Evolutionary conservation across 2,797 vertebrate species (phyloP), one percentile per base, ranked within the genome.

Genomic region (Acanthornis magna): DNA sequence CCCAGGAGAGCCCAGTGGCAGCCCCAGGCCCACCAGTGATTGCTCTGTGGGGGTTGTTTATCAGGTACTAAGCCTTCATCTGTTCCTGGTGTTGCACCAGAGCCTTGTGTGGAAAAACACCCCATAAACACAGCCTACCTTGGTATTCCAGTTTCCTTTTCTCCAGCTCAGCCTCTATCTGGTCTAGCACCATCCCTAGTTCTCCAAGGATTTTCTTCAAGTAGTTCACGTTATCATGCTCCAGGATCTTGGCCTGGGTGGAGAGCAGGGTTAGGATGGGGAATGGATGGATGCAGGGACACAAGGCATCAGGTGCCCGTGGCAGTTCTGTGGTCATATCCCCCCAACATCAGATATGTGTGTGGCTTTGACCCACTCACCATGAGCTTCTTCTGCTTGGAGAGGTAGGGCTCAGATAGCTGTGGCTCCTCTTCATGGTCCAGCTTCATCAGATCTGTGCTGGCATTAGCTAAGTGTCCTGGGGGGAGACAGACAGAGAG

Each of bases 341-440:
- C 8, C 36, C 16, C 16, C 36, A 23, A 4, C 5, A 3, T 14
- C 58, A 40, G 42, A 57, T 34, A 21, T 36, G 9, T 53, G 21
- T 10, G 38, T 21, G 38, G 42, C 42, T 61, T 76, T 75, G 26
- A 66, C 47, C 23, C 7, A 27, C 98, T 98, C 96, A 99, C 99
- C 99, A 99, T 99, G 91, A 99, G 99, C 85, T 99, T 99, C 97
- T 99, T 99, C 97, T 99, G 99, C 98, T 99, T 99, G 95, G 99
- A 99, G 96, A 99, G 98, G 96, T 99, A 99, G 38, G 99, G 99
- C 96, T 99, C 99, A 34, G 98, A 99, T 77, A 99, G 98, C 94
- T 99, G 98, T 30, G 99, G 98, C 93, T 99, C 99, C 83, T 99
- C 99, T 91, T 99, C 99, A 0, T 99, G 98, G 97, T 99, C 99